Base-by-base conservation (phyloP, 2,113 vertebrate genomes). In the Chionodraco myersi region DNA sequence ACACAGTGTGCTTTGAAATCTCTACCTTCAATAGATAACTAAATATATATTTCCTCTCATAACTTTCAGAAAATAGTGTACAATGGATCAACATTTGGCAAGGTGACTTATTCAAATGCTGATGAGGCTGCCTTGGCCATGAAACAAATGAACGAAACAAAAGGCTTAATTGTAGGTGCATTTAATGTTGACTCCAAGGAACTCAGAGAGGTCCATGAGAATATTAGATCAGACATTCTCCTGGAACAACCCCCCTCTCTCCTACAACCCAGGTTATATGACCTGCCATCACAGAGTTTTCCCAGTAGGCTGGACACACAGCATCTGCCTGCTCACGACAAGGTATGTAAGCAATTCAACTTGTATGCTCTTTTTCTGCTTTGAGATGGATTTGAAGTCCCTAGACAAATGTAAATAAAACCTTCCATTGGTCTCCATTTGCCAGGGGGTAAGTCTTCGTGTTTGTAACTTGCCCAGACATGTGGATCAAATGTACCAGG, bases 401-500 rank as follows among this genome's bases (percentile, higher is more conserved):
- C 16, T 26, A 1, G 2, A 57, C 14, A 41, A 5, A 56, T 30
- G 30, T 9, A 56, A 41, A 11, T 13, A 26, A 72, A 58, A 47
- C 18, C 11, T 81, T 41, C 36, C 36, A 41, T 9, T 65, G 30
- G 11, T 62, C 62, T 34, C 21, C 10, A 9, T 41, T 56, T 5
- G 18, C 51, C 64, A 70, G 59, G n/a, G 3, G 5, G 58, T 23
- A n/a, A 0, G 10, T 56, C 52, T 63, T 63, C 10, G 0, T 18
- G 58, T 75, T 30, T 0, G 0, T 6, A 47, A 64, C 23, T 14
- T 75, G 10, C 72, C 51, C 23, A 2, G 0, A n/a, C 3, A 30
- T n/a, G 1, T 15, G 0, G 0, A 14, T 5, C 0, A 57, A 30
- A 54, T 6, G 21, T 11, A 30, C n/a, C 1, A 6, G 15, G 2